Evolutionary conservation across 2,888 invertebrate species (phyloP), one percentile per base, ranked within the genome.

Genomic region (Meteorus colon): DNA sequence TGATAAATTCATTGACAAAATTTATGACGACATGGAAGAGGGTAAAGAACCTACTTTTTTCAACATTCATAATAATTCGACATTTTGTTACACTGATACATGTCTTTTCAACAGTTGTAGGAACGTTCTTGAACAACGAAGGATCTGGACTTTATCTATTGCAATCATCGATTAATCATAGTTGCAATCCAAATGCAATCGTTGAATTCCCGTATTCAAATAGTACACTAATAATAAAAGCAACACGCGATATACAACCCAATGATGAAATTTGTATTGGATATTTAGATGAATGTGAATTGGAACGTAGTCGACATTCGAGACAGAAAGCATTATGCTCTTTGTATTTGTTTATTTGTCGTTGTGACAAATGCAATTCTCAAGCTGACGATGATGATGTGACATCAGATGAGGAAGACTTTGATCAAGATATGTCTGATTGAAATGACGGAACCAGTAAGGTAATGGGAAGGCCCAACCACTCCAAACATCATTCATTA

Each of bases 101-200:
- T 24, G 74, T 74, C 77, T 86, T 24, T 87, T 91, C 91, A 92
- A 86, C 91, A 88, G 91, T 90, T 41, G 93, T 96, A 0, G 96
- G 95, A 4, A 92, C 94, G 78, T 98, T 98, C 89, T 90, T 98
- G 24, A 96, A 98, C 89, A 96, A 95, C 81, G 98, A 98, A 92
- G 98, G 98, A 0, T 96, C 97, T 0, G 98, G 96, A 0, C 90
- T 98, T 0, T 98, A 95, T 89, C 89, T 91, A 31, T 86, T 96
- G n/a, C 98, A 98, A 87, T 97, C 97, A 86, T 92, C 95, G 62
- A 94, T 95, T 81, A 98, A 98, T 90, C 98, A 98, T 90, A 97
- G 96, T 84, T 98, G 98, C 86, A 89, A 91, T 0, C 97, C 98
- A 0, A 98, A 98, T 89, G 96, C 97, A 0, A 94, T 95, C 86